Evolutionary conservation across 2,113 vertebrate genomes (phyloP).

Genomic region (Thunnus thynnus): DNA sequence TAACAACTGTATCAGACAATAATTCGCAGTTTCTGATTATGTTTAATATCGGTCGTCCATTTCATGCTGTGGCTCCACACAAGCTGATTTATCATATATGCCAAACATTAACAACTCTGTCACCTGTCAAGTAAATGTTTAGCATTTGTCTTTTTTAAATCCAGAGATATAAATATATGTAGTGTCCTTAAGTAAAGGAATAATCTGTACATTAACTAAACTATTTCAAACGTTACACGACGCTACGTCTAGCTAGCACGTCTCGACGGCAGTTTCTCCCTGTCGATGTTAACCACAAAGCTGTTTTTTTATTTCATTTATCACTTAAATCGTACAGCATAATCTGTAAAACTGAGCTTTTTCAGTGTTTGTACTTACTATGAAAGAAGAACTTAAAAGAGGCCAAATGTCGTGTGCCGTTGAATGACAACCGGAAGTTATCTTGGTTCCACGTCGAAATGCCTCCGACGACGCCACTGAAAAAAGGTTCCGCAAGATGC

Average conservation of each 20-base stretch:
- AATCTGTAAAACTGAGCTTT: neutral
- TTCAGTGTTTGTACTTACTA: neutral
- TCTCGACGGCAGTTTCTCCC: neutral
- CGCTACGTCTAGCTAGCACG: neutral
- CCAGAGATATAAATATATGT: neutral
- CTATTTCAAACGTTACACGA: neutral
- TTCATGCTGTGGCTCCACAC: neutral
- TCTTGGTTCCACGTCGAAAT: slow-evolving; percentile 20
- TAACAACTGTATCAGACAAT: neutral
- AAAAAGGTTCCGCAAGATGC: slow-evolving; percentile 14
- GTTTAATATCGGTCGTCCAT: neutral
- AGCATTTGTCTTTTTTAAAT: neutral
- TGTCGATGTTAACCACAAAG: neutral
- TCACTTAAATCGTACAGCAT: accelerated
- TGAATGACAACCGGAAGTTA: slow-evolving; percentile 62
- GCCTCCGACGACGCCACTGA: slow-evolving; percentile 22
- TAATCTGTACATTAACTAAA: neutral
- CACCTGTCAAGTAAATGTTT: neutral
- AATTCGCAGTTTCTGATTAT: neutral
- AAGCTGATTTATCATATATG: too few species aligned
- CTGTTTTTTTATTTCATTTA: neutral
- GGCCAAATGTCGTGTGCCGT: too few species aligned
- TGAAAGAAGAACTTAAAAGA: neutral
- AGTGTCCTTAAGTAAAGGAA: neutral
- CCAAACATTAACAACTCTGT: neutral